Percentiles rank a stretch among this genome's conserved stretches.
phyloP scores from a whole-genome alignment of 35 echinoderm and acorn worm species.

The Ptychodera flava region DNA sequence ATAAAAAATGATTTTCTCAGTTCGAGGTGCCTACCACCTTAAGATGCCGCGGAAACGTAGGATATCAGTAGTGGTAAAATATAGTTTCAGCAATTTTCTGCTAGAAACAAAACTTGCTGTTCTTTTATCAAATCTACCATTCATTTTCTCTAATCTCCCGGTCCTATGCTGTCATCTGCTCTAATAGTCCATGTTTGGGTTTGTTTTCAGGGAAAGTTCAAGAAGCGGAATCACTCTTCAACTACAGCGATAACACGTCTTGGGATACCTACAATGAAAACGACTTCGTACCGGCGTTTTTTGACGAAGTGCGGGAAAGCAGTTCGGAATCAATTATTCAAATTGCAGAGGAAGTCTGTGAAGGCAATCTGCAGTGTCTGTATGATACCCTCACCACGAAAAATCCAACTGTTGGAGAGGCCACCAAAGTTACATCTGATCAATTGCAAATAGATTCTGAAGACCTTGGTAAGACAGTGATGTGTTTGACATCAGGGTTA shows the following conservation, averaged over 20 bases:
- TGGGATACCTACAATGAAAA: slow-evolving; percentile 54
- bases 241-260: slow-evolving; percentile 30
- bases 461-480: slow-evolving; percentile 5
- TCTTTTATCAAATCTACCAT: no score
- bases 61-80: no score
- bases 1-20: no score
- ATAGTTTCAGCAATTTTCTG: no score
- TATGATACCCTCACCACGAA: slow-evolving; percentile 6
- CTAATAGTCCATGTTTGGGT: no score
- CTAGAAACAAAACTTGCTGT: no score
- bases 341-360: not conserved
- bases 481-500: no score
- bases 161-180: no score
- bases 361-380: not conserved
- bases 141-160: no score
- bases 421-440: slow-evolving; percentile 42
- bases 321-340: not conserved
- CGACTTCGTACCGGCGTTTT: slow-evolving; percentile 58
- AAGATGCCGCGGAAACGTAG: no score
- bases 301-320: slow-evolving; percentile 32
- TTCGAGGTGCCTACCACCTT: no score
- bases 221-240: slow-evolving; percentile 40
- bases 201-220: slow-evolving; percentile 66
- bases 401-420: not conserved
- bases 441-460: slow-evolving; percentile 4